Evolutionary conservation across 2,113 vertebrate species (phyloP).

Genomic region (Indicator maculatus): DNA sequence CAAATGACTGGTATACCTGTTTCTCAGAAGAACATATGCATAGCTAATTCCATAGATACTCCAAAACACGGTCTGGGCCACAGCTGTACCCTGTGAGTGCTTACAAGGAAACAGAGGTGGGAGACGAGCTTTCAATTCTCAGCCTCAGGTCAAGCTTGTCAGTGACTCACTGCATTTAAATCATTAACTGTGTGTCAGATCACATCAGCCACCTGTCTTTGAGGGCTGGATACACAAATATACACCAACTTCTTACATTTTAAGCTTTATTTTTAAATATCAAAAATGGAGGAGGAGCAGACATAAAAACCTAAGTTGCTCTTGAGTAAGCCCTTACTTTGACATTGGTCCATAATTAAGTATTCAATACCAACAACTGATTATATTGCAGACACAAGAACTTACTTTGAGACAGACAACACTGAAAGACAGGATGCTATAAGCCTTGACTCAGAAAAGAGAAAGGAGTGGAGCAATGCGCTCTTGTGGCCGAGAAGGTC

Average conservation of each 20-base stretch:
- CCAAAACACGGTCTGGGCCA: not conserved
- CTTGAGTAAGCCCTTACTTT: not conserved
- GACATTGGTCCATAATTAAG: not conserved
- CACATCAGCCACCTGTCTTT: not conserved
- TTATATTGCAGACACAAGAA: not conserved
- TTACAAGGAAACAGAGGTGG: not conserved
- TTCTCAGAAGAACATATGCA: fast-evolving
- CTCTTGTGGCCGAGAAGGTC: too few species aligned
- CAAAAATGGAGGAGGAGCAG: not conserved
- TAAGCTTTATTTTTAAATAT: not conserved
- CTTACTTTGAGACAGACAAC: not conserved
- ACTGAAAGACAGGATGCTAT: not conserved
- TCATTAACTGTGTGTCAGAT: not conserved
- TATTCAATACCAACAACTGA: not conserved
- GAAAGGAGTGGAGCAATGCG: not conserved
- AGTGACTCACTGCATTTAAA: not conserved
- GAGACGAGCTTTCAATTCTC: not conserved
- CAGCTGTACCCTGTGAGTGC: not conserved
- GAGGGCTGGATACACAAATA: not conserved
- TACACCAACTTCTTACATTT: not conserved
- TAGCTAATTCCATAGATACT: not conserved
- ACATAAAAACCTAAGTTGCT: not conserved
- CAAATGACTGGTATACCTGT: fast-evolving
- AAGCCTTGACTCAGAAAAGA: not conserved
- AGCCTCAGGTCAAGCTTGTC: not conserved